Evolutionary conservation across 2,113 vertebrate genomes (phyloP).

Genomic region (Brachyhypopomus occidentalis): DNA sequence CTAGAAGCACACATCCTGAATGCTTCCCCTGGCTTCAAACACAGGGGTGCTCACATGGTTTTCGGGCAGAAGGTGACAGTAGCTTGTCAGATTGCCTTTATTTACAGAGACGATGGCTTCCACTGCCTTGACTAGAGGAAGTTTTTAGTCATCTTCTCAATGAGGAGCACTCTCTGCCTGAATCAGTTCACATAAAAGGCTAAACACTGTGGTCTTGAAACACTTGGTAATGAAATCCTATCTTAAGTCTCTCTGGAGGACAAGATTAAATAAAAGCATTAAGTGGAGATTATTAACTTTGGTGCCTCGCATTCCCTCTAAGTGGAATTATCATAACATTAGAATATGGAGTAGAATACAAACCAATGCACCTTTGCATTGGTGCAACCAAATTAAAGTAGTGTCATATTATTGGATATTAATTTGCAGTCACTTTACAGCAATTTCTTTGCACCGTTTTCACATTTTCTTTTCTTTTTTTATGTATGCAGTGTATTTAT

Average conservation of each 20-base stretch:
- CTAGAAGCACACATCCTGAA: conserved; percentile 14
- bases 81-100: conserved; percentile 11
- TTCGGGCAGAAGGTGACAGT: conserved; percentile 34
- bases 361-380: not conserved
- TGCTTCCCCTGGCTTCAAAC: conserved; percentile 24
- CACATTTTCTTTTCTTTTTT: too few species aligned
- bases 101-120: not conserved
- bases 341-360: not conserved
- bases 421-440: not conserved
- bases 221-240: conserved; percentile 15
- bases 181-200: conserved; percentile 6
- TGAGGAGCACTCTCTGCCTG: conserved; percentile 12
- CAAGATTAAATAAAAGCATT: conserved; percentile 5
- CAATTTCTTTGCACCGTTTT: too few species aligned
- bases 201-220: not conserved
- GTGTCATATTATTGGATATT: not conserved
- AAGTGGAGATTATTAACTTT: conserved; percentile 9
- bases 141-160: conserved; percentile 5
- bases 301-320: not conserved
- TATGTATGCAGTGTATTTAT: too few species aligned
- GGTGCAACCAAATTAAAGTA: not conserved
- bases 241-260: conserved; percentile 10
- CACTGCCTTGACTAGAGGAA: conserved; percentile 1
- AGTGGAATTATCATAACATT: conserved; percentile 1
- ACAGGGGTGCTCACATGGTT: not conserved